Conservation (phyloP, 2,113 vertebrate genomes). For the Phalacrocorax pelagicus region DNA sequence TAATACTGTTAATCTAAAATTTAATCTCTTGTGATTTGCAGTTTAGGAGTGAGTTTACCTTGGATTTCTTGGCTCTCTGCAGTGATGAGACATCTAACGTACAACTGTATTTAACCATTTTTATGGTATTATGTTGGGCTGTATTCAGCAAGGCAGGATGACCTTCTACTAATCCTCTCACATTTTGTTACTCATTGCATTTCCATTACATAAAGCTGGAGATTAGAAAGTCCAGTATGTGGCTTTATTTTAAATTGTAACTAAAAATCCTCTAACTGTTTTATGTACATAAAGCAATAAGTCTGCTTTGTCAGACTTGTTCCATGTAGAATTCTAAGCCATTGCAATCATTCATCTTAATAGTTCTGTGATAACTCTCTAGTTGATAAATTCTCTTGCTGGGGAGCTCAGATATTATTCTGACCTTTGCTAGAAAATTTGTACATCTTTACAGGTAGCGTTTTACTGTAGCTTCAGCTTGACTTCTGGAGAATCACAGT, state of each 20-base stretch:
- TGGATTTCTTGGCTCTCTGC: background rate
- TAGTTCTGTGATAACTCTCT: background rate
- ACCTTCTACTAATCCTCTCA: conserved; percentile 53
- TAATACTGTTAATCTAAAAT: background rate
- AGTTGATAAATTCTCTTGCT: background rate
- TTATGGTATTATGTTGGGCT: background rate
- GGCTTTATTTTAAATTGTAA: conserved; percentile 38
- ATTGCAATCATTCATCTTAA: background rate
- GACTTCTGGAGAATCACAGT: background rate
- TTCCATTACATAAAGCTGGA: conserved; percentile 40
- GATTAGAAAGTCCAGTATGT: conserved; percentile 19
- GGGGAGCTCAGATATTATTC: background rate
- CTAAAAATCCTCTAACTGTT: conserved; percentile 3
- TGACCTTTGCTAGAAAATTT: background rate
- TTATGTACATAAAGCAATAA: background rate
- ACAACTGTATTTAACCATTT: background rate
- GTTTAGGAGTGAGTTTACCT: background rate
- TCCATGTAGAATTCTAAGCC: background rate
- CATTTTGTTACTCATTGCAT: conserved; percentile 30
- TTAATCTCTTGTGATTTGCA: background rate
- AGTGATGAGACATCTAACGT: background rate
- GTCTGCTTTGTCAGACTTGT: background rate
- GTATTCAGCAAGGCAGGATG: conserved; percentile 6
- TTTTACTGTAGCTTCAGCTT: background rate
- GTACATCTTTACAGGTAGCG: background rate